Evolutionary conservation across 2,113 vertebrate genomes (phyloP).

Genomic region (Excalfactoria chinensis): DNA sequence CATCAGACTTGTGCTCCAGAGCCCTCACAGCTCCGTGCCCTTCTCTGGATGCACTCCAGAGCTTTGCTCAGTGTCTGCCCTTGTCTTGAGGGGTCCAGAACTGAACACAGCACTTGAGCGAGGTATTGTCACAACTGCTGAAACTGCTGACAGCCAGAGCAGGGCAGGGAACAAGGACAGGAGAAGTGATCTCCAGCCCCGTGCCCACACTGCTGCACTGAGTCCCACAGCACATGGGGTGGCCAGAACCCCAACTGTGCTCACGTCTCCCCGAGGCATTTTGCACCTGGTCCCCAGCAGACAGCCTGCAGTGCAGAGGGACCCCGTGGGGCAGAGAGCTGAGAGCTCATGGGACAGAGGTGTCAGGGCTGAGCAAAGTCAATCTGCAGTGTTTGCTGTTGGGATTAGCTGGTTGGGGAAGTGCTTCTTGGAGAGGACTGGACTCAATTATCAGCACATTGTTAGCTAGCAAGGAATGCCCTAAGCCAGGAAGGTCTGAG

Average conservation of each 20-base stretch:
- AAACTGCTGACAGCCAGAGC: too few relatives aligned
- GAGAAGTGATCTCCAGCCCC: background rate
- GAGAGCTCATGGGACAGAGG: background rate
- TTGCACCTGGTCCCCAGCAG: constrained; percentile 1
- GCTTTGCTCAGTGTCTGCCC: too few relatives aligned
- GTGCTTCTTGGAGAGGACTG: background rate
- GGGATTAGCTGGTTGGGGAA: constrained; percentile 25
- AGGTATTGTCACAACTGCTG: too few relatives aligned
- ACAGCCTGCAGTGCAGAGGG: background rate
- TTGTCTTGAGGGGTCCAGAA: too few relatives aligned
- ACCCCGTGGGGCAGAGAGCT: background rate
- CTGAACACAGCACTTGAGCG: too few relatives aligned
- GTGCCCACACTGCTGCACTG: background rate
- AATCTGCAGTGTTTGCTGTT: constrained; percentile 28
- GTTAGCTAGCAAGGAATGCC: constrained; percentile 28
- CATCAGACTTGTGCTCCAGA: too few relatives aligned
- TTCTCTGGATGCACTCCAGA: too few relatives aligned
- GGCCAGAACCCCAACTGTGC: background rate
- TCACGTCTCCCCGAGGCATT: constrained; percentile 33
- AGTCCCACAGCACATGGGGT: background rate
- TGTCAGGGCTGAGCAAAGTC: background rate
- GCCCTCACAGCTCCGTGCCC: too few relatives aligned
- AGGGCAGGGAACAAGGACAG: background rate
- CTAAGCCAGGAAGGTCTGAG: background rate
- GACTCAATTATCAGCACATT: constrained; percentile 54